These are phyloP conservation scores for Mohoua ochrocephala DNA, from an alignment of 2,113 vertebrate species.

Conservation along the genomic window DNA sequence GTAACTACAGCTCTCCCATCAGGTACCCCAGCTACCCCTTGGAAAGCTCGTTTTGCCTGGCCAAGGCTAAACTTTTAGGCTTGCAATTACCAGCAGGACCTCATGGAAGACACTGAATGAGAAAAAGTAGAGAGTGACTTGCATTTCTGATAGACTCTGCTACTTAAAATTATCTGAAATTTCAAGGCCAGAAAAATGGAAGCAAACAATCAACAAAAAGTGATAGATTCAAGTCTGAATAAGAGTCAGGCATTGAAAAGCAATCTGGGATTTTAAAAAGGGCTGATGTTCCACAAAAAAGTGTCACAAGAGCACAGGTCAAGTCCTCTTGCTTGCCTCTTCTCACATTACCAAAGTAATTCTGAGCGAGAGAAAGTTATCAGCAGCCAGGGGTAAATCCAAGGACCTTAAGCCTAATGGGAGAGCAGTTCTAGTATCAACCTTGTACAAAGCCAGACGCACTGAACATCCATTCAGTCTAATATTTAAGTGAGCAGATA, in stretches of 20 bases:
- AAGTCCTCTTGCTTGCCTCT: not conserved
- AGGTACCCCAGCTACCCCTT: not conserved
- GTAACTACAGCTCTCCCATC: not conserved
- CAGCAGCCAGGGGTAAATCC: not conserved
- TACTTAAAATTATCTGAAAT: not conserved
- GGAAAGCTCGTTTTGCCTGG: not conserved
- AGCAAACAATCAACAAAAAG: not conserved
- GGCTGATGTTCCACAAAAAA: not conserved
- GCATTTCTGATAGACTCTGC: not conserved
- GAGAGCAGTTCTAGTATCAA: not conserved
- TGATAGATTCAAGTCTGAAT: not conserved
- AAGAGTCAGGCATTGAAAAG: not conserved
- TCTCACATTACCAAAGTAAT: not conserved
- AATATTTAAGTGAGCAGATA: not conserved
- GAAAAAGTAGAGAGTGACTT: not conserved
- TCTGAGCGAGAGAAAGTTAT: not conserved
- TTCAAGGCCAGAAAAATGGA: not conserved
- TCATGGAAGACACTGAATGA: not conserved
- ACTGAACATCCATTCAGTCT: not conserved
- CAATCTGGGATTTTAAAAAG: not conserved
- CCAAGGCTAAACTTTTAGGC: not conserved
- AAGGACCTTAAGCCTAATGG: not conserved
- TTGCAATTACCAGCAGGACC: not conserved
- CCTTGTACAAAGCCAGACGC: not conserved
- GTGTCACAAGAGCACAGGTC: rapidly evolving